Conservation (phyloP, 2,888 invertebrate genomes). For the Lagria hirta region DNA sequence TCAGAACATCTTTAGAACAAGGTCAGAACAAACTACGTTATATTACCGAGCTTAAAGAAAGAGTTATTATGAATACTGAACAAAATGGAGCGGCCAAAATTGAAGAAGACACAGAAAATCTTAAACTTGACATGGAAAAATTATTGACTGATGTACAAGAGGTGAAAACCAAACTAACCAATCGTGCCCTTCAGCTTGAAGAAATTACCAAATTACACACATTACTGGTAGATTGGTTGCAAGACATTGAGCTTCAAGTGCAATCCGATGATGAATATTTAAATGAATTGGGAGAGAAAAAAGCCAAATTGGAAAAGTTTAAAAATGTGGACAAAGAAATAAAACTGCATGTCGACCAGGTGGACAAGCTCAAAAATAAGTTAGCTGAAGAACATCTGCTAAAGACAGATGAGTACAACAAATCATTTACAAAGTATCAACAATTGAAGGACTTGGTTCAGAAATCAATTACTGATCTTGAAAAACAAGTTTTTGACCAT, state of each 20-base stretch:
- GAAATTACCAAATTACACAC: slow-evolving; percentile 84
- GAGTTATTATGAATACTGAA: slow-evolving; percentile 91
- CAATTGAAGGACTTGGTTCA: slow-evolving; percentile 66
- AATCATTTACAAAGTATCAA: slow-evolving; percentile 71
- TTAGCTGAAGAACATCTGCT: slow-evolving; percentile 63
- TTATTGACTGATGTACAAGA: slow-evolving; percentile 80
- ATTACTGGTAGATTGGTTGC: slow-evolving; percentile 82
- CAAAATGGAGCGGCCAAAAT: slow-evolving; percentile 85
- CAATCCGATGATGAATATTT: slow-evolving; percentile 71
- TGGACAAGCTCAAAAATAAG: slow-evolving; percentile 75
- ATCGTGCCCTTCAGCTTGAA: slow-evolving; percentile 76
- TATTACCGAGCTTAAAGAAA: slow-evolving; percentile 86
- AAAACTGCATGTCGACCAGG: slow-evolving; percentile 73
- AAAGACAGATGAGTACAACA: slow-evolving; percentile 65
- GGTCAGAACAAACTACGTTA: slow-evolving; percentile 86
- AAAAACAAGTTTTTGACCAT: slow-evolving; percentile 82
- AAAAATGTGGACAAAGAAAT: slow-evolving; percentile 81
- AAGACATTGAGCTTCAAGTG: slow-evolving; percentile 83
- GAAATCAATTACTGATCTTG: slow-evolving; percentile 69
- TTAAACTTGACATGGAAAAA: slow-evolving; percentile 89
- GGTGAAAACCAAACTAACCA: slow-evolving; percentile 72
- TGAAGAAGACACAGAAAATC: slow-evolving; percentile 85
- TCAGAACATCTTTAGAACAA: slow-evolving; percentile 89
- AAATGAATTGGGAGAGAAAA: slow-evolving; percentile 89
- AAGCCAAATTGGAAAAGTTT: slow-evolving; percentile 85